phyloP scores from a whole-genome alignment of 2,113 vertebrate genomes.

The Corapipo altera region DNA sequence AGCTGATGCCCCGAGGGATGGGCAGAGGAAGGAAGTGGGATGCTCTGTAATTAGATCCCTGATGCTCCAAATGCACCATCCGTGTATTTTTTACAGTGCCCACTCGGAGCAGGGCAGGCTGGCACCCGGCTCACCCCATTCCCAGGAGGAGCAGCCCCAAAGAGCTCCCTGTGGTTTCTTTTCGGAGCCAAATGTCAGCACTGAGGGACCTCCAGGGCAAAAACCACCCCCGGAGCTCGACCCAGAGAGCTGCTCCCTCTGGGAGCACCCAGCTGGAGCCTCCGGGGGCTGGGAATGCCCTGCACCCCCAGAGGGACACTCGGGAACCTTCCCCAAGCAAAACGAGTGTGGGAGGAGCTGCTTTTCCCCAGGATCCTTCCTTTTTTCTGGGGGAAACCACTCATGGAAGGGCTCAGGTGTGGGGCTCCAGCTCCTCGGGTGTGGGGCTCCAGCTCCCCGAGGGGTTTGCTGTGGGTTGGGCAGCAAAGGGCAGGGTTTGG shows the following conservation, averaged over 20 bases:
- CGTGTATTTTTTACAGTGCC: neutral
- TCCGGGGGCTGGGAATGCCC: neutral
- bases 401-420: neutral
- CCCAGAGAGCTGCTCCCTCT: neutral
- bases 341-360: neutral
- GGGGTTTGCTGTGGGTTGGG: neutral
- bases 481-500: neutral
- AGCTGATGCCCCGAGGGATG: fast-evolving
- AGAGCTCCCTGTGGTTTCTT: neutral
- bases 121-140: neutral
- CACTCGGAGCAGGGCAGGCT: no score
- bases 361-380: neutral
- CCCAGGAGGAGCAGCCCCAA: neutral
- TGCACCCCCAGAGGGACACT: no score
- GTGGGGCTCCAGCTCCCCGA: neutral
- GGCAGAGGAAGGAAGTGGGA: neutral
- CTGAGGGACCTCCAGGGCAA: neutral
- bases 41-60: neutral
- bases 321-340: neutral
- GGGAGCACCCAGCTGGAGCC: neutral
- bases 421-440: neutral
- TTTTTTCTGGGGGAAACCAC: neutral
- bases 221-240: neutral
- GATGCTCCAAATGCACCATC: neutral
- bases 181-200: neutral